These are phyloP conservation scores for Australoheros scitulus DNA, from an alignment of 2,113 vertebrate species.

Conservation along the genomic window DNA sequence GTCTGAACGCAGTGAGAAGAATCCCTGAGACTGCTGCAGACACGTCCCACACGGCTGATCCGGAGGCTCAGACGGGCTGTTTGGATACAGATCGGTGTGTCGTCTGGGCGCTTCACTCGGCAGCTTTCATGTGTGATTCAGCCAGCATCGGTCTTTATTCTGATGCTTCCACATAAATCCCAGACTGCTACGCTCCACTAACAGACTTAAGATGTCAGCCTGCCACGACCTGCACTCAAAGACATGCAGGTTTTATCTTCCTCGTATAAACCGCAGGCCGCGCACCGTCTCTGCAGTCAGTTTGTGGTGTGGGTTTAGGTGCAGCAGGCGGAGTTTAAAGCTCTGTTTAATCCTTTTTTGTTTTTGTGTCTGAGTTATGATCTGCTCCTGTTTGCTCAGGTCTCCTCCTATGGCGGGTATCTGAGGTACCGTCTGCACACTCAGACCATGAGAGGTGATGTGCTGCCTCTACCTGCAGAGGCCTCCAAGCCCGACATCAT, in stretches of 20 bases:
- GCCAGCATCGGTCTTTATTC: not conserved
- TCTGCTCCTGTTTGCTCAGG: constrained; percentile 70
- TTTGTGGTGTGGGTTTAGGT: not conserved
- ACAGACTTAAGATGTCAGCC: not conserved
- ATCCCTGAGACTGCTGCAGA: not conserved
- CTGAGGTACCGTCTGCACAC: constrained; percentile 88
- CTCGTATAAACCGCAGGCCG: not conserved
- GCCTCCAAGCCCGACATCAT: constrained; percentile 87
- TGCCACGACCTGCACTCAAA: constrained; percentile 1
- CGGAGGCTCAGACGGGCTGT: not conserved
- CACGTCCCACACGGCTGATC: not conserved
- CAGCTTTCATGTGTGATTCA: constrained; percentile 7
- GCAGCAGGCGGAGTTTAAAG: not conserved
- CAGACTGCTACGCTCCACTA: not conserved
- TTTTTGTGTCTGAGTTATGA: not conserved
- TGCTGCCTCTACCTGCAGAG: constrained; percentile 85
- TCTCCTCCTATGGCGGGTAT: constrained; percentile 91
- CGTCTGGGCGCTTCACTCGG: not conserved
- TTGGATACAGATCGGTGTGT: constrained; percentile 27
- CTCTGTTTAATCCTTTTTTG: not conserved
- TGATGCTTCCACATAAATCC: not conserved
- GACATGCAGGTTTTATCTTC: not conserved
- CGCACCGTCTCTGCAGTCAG: no score
- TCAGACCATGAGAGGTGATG: constrained; percentile 88
- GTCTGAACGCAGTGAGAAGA: not conserved